A percentile compares a stretch with the other conserved stretches of the same genome.
Conservation (phyloP, 2,113 vertebrate genomes). For the Rissa tridactyla region DNA sequence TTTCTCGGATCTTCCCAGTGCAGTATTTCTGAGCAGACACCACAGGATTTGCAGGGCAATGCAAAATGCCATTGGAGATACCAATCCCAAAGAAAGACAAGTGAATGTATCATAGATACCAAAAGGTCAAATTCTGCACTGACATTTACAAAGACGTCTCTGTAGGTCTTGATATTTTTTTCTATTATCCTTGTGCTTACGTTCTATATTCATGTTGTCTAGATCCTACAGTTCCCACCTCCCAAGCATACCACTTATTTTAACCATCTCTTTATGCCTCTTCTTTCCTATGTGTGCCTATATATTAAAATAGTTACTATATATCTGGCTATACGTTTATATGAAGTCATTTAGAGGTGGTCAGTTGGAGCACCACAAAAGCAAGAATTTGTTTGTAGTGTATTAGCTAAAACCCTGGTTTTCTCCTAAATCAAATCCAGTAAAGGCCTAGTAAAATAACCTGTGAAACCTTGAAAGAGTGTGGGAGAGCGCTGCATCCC, state of each 20-base stretch:
- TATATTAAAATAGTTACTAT: neutral
- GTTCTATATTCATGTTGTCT: constrained; percentile 44
- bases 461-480: neutral
- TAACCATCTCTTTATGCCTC: neutral
- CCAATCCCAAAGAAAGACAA: constrained; percentile 18
- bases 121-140: constrained; percentile 59
- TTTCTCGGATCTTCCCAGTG: neutral
- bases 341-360: neutral
- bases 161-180: constrained; percentile 52
- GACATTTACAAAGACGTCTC: constrained; percentile 59
- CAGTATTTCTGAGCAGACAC: neutral
- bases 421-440: neutral
- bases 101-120: constrained; percentile 44
- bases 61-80: constrained; percentile 30
- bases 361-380: neutral
- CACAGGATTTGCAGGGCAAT: neutral
- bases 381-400: neutral
- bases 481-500: neutral
- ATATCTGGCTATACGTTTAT: neutral
- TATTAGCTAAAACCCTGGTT: neutral
- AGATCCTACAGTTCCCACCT: neutral
- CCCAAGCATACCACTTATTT: neutral
- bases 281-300: neutral
- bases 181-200: constrained; percentile 33
- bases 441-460: neutral